Evolutionary conservation across 1,140 invertebrate genomes (phyloP), one percentile per base, ranked within the genome.

Genomic region (Drosophila pruinosa): DNA sequence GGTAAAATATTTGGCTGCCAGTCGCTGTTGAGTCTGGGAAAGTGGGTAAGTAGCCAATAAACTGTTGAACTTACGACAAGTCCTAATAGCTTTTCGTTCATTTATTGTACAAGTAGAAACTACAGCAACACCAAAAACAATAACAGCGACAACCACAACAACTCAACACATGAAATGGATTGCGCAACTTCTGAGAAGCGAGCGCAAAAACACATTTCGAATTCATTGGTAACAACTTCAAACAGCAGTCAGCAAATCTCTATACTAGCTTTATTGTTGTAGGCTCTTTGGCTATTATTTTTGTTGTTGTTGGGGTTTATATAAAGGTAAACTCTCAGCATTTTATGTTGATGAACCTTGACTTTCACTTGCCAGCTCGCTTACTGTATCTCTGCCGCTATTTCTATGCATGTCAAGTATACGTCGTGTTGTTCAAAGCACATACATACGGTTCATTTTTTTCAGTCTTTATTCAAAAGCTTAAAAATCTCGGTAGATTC

Each of bases 31-130:
- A 15, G 38, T 56, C 31, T n/a, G 41, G 52, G 36, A 8, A 22
- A 65, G 53, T 34, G 53, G 36, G 45, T 68, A 54, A 61, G 64
- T 57, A 72, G 70, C 82, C 77, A 86, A 86, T 86, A 86, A 86
- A 86, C 77, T 77, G 82, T 74, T 78, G 59, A 86, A 75, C 75
- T 86, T 88, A 86, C 77, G 70, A 53, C 82, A 72, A 43, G 39
- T 62, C 48, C 74, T 86, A 85, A 85, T 85, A 81, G 81, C 81
- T 81, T 74, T 81, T 78, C 74, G 61, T 65, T 80, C 77, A 81
- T 75, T 86, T 71, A 65, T 74, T 72, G 31, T 58, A 59, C 39
- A 24, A 36, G 4, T 26, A 39, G n/a, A n/a, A n/a, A n/a, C n/a
- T n/a, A 26, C 59, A 61, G 17, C 52, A 57, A 38, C 14, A 50